A percentile compares a stretch with the other conserved stretches of the same genome.
phyloP scores from a whole-genome alignment of 2,797 vertebrate genomes.

The Falco columbarius region DNA sequence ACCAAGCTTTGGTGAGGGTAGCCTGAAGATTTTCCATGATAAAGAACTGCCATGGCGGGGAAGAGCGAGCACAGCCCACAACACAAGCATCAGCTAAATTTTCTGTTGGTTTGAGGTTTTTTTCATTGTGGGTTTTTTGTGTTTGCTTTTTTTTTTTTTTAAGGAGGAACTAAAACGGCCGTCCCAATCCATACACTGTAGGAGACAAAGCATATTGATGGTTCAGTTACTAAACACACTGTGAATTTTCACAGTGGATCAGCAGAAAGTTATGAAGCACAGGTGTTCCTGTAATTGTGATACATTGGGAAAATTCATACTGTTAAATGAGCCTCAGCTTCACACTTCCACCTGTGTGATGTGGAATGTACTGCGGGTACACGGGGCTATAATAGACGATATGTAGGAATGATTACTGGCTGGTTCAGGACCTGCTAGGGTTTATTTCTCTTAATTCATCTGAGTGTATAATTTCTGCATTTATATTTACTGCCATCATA shows the following conservation, averaged over 20 bases:
- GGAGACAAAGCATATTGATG: constrained; percentile 53
- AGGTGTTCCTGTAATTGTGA: constrained; percentile 79
- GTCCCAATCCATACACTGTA: background rate
- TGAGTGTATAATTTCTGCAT: constrained; percentile 54
- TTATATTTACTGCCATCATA: constrained; percentile 56
- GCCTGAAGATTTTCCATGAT: background rate
- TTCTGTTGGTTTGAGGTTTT: background rate
- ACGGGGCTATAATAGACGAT: constrained; percentile 52
- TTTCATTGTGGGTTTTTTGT: background rate
- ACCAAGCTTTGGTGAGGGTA: background rate
- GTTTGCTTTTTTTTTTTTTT: background rate
- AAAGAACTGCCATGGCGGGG: background rate
- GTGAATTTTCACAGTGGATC: constrained; percentile 73
- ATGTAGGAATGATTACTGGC: constrained; percentile 56
- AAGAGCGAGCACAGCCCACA: background rate
- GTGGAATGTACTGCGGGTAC: constrained; percentile 62
- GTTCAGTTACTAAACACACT: constrained; percentile 50
- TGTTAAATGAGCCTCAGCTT: constrained; percentile 78
- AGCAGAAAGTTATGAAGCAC: constrained; percentile 76
- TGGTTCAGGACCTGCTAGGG: constrained; percentile 53
- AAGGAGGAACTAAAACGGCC: background rate
- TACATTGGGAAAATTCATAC: constrained; percentile 77
- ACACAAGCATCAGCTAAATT: background rate
- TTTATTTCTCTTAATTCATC: constrained; percentile 53
- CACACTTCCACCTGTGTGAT: constrained; percentile 77